These are phyloP conservation scores for Torymus texanus DNA, from an alignment of 2,888 invertebrate species.

Conservation along the genomic window DNA sequence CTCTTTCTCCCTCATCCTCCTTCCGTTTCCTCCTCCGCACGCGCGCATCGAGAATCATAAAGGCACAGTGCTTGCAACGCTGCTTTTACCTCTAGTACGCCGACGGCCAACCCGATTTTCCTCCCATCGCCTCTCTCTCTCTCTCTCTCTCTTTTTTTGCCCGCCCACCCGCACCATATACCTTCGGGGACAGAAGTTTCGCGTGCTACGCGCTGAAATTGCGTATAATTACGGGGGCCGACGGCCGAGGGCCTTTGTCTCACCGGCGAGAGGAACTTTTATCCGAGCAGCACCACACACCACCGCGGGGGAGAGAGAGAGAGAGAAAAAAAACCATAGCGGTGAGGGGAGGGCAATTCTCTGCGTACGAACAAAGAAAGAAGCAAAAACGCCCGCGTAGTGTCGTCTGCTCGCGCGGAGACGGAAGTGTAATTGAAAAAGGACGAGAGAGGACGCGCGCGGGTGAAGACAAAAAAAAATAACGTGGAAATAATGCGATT, in stretches of 20 bases:
- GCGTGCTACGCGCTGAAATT: slow-evolving; percentile 11
- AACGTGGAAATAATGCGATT: too few relatives aligned
- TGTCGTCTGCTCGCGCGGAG: too few relatives aligned
- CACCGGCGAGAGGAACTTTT: too few relatives aligned
- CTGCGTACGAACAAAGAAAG: slow-evolving; percentile 31
- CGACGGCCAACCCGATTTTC: slow-evolving; percentile 12
- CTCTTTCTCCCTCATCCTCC: neutral
- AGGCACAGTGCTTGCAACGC: neutral
- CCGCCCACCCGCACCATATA: neutral
- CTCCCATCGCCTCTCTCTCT: neutral
- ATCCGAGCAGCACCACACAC: too few relatives aligned
- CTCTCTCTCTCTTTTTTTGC: neutral
- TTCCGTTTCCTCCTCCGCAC: neutral
- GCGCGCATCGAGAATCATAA: neutral
- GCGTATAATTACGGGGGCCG: slow-evolving; percentile 36
- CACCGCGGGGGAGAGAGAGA: neutral
- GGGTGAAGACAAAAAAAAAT: too few relatives aligned
- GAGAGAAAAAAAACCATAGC: slow-evolving; percentile 2
- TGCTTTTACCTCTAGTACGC: neutral
- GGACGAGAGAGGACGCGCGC: neutral
- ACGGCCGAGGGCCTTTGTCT: slow-evolving; percentile 17
- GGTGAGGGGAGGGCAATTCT: neutral
- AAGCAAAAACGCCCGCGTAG: too few relatives aligned
- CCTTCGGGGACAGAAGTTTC: slow-evolving; percentile 28
- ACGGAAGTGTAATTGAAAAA: slow-evolving; percentile 35